Base-by-base conservation (phyloP, 2,888 invertebrate genomes). In the Leptopilina myrica region DNA sequence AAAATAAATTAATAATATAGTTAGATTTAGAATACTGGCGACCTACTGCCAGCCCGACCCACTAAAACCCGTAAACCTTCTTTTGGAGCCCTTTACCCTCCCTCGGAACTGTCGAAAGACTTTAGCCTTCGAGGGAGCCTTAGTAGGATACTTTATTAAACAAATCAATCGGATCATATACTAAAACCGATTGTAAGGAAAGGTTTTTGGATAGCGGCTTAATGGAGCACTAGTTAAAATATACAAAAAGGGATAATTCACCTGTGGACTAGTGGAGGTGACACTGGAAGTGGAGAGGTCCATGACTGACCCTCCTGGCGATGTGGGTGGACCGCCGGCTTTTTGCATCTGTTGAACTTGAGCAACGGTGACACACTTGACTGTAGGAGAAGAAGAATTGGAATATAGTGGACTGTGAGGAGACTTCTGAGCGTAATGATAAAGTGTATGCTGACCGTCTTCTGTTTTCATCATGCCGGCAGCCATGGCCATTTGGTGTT, bases 271-370 rank as follows among this genome's bases (percentile, higher is more conserved):
- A 86, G 95, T 95, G 67, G 95, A 95, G 73, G 95, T 95, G 78
- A 97, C 96, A 92, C 96, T 97, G 87, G 97, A 96, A 84, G 97
- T 96, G 86, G 97, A 97, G 76, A 97, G 94, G 92, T 97, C 97
- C 93, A 97, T 96, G 86, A 97, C 96, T 14, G 96, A 96, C 82
- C 96, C 95, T 75, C 95, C 95, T 64, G 95, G 94, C 79, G 96
- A 95, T 82, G 96, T 95, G 67, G 96, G 96, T 20, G 95, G 94
- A 56, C 93, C 93, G 77, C 92, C 92, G 6, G 89, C 82, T 89
- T 94, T 93, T 93, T 91, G 91, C 90, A 95, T 92, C 93, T 94
- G 92, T 80, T 92, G 92, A 20, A 94, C 94, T 88, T 95, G 95
- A 88, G 95, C 94, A 83, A 95, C 95, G 84, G 95, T 95, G 85